Percentiles rank a stretch among this genome's conserved stretches.
Evolutionary conservation across 2,113 vertebrate genomes (phyloP).

Genomic region (Dipodomys spectabilis): DNA sequence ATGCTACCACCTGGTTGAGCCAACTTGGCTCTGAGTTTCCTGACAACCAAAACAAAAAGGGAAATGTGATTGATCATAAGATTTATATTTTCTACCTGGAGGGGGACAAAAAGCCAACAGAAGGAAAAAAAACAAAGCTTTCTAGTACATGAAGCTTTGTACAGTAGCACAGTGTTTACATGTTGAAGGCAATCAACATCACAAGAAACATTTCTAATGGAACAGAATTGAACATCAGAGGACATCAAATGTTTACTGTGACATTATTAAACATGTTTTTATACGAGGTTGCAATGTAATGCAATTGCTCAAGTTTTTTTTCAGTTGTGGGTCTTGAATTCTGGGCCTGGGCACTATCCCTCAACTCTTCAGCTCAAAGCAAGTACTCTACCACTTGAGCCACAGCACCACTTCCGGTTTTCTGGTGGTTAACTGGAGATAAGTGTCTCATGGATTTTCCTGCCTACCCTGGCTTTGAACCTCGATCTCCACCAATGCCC

Average conservation of each 20-base stretch:
- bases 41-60: slow-evolving; percentile 38
- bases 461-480: too few species aligned
- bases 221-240: slow-evolving; percentile 36
- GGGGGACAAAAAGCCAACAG: not conserved
- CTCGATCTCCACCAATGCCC: too few species aligned
- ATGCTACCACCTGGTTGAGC: not conserved
- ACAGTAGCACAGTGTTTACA: slow-evolving; percentile 17
- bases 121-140: slow-evolving; percentile 50
- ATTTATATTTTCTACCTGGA: slow-evolving; percentile 1
- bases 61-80: not conserved
- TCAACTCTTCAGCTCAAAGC: too few species aligned
- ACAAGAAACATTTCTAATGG: slow-evolving; percentile 1
- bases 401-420: too few species aligned
- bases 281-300: not conserved
- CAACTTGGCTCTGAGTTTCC: slow-evolving; percentile 34
- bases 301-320: not conserved
- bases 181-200: slow-evolving; percentile 11
- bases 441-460: too few species aligned
- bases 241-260: slow-evolving; percentile 13
- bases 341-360: too few species aligned
- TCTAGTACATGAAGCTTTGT: not conserved
- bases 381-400: too few species aligned
- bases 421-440: too few species aligned
- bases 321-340: not conserved
- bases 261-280: not conserved